phyloP scores from a whole-genome alignment of 2,888 invertebrate genomes.

The Stratiomys singularior region DNA sequence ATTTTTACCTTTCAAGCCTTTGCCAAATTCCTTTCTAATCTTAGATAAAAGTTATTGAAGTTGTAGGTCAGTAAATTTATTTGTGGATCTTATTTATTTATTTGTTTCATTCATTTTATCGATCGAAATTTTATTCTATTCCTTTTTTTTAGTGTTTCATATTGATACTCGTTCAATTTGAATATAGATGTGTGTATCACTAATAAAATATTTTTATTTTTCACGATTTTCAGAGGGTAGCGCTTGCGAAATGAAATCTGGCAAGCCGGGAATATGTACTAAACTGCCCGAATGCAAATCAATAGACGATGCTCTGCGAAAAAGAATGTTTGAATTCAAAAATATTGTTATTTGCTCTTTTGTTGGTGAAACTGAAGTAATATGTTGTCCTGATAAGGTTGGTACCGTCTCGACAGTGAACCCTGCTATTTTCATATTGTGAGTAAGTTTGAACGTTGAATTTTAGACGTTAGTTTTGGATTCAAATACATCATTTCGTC shows the following conservation, averaged over 20 bases:
- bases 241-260: conserved; percentile 46
- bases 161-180: no score
- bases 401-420: background rate
- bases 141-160: no score
- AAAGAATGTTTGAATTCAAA: conserved; percentile 48
- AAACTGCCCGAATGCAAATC: conserved; percentile 54
- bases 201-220: background rate
- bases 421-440: conserved; percentile 20
- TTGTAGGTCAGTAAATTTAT: no score
- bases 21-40: no score
- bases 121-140: no score
- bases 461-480: background rate
- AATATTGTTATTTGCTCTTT: conserved; percentile 58
- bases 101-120: no score
- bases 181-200: no score
- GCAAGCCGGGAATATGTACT: conserved; percentile 56
- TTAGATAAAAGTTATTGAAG: no score
- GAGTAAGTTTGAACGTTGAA: background rate
- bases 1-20: no score
- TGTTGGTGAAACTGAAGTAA: conserved; percentile 55
- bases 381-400: conserved; percentile 58
- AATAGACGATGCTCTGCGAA: conserved; percentile 53
- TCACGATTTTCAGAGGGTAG: conserved; percentile 49
- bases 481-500: no score
- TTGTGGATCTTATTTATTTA: no score